Conservation (phyloP, 2,797 vertebrate species). For the Chelonia mydas region DNA sequence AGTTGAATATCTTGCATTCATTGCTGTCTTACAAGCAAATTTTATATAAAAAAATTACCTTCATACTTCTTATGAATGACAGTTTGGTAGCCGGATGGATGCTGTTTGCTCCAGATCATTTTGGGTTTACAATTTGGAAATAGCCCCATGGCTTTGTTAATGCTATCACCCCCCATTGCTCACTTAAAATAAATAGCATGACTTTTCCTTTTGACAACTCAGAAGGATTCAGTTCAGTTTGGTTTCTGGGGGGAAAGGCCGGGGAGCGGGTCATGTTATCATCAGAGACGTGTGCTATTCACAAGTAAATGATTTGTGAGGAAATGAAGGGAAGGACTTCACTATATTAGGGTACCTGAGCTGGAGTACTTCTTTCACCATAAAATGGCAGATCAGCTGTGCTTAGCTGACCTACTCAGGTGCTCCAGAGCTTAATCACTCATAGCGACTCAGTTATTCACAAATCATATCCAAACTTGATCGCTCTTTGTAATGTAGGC, state of each 20-base stretch:
- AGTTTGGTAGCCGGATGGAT: conserved; percentile 54
- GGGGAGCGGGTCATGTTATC: background rate
- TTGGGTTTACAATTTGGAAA: conserved; percentile 59
- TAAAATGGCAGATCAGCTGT: fast-evolving
- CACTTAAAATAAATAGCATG: conserved; percentile 31
- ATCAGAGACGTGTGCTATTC: background rate
- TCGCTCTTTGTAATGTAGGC: background rate
- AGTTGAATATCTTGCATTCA: conserved; percentile 74
- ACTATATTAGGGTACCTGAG: background rate
- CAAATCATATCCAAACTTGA: background rate
- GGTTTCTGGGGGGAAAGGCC: background rate
- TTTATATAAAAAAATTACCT: conserved; percentile 72
- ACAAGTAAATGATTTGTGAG: background rate
- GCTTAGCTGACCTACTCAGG: background rate
- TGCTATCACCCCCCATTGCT: background rate
- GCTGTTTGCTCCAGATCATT: conserved; percentile 45
- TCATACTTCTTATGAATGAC: conserved; percentile 69
- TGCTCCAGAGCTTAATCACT: background rate
- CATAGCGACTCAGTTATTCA: background rate
- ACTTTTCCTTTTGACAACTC: background rate
- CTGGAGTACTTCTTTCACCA: background rate
- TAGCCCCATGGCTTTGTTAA: conserved; percentile 35
- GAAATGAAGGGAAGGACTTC: background rate
- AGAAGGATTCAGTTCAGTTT: background rate
- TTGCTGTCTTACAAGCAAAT: conserved; percentile 73